Conservation (phyloP, 1,140 invertebrate species). For the Drosophila sucinea region DNA sequence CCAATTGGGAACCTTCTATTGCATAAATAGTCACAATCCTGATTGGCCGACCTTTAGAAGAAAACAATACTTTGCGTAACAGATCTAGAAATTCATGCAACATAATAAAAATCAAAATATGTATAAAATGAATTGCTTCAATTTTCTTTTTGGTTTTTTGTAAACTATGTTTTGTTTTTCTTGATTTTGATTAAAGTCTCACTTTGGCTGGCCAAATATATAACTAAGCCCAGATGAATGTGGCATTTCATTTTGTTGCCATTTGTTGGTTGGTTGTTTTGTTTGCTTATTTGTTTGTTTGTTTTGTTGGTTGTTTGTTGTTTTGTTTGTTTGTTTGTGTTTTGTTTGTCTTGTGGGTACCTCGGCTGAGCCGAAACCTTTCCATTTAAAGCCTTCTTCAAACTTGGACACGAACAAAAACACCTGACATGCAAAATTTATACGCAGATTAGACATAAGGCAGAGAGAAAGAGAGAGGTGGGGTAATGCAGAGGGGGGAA, state of each 20-base stretch:
- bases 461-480: neutral
- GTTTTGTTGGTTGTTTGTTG: neutral
- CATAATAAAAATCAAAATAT: no score
- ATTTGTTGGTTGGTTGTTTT: slow-evolving; percentile 1
- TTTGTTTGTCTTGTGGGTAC: slow-evolving; percentile 28
- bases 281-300: slow-evolving; percentile 3
- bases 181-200: neutral
- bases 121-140: no score
- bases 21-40: no score
- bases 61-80: no score
- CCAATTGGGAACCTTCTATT: no score
- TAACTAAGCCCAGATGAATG: neutral
- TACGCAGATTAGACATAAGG: slow-evolving; percentile 51
- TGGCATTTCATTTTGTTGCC: slow-evolving; percentile 9
- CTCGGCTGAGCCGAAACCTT: slow-evolving; percentile 24
- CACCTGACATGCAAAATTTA: slow-evolving; percentile 60
- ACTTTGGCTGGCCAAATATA: neutral
- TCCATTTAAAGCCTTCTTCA: slow-evolving; percentile 58
- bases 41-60: no score
- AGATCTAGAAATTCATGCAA: no score
- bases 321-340: slow-evolving; percentile 16
- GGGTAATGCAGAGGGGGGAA: slow-evolving; percentile 13
- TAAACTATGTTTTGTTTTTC: neutral
- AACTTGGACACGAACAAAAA: slow-evolving; percentile 12
- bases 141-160: no score